These are phyloP conservation scores for Protomyctophum bolini DNA, from an alignment of 2,113 vertebrate species.

Conservation along the genomic window DNA sequence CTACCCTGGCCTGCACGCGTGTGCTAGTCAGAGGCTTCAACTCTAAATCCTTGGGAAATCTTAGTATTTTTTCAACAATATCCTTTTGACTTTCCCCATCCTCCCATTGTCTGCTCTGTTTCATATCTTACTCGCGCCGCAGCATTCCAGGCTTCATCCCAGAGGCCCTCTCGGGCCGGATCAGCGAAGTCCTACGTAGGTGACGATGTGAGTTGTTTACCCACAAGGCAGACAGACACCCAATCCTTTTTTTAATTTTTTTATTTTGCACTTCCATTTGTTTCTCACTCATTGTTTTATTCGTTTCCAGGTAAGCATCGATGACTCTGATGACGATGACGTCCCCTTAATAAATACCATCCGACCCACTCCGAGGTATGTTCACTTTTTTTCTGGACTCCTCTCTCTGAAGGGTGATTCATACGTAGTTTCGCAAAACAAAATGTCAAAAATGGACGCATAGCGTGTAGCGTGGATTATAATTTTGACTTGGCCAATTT, in stretches of 20 bases:
- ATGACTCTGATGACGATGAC: conserved; percentile 75
- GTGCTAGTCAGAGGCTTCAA: no score
- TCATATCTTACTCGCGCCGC: not conserved
- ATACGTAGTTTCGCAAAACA: not conserved
- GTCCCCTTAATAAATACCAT: conserved; percentile 39
- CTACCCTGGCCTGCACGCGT: no score
- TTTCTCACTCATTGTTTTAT: conserved; percentile 10
- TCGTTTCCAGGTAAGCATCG: conserved; percentile 54
- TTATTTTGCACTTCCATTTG: not conserved
- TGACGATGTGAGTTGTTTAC: conserved; percentile 53
- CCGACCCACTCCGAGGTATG: conserved; percentile 46
- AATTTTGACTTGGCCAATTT: conserved; percentile 14
- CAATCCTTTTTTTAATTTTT: not conserved
- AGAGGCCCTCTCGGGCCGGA: conserved; percentile 40
- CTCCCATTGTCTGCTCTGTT: not conserved
- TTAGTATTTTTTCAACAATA: no score
- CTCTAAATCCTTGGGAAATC: no score
- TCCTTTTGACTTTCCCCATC: not conserved
- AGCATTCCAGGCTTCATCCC: conserved; percentile 68
- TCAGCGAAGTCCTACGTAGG: conserved; percentile 34
- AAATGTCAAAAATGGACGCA: not conserved
- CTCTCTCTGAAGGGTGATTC: not conserved
- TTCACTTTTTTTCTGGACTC: not conserved
- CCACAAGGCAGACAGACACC: conserved; percentile 6
- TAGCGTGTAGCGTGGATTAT: not conserved